phyloP scores from a whole-genome alignment of 2,797 vertebrate genomes.

The Sebastes steindachneri region DNA sequence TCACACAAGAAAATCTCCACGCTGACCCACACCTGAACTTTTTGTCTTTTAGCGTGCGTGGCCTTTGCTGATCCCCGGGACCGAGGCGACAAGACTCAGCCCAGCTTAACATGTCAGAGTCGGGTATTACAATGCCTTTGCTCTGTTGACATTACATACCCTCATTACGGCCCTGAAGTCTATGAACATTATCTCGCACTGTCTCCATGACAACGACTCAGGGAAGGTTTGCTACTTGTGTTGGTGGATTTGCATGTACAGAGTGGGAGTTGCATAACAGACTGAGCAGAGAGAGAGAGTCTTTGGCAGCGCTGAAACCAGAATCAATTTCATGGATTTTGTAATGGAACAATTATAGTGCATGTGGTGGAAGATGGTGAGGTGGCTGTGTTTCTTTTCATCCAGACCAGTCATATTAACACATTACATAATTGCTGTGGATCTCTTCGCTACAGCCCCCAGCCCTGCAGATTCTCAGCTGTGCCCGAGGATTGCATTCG shows the following conservation, averaged over 20 bases:
- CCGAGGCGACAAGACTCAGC: slow-evolving; percentile 28
- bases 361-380: slow-evolving; percentile 39
- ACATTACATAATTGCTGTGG: slow-evolving; percentile 58
- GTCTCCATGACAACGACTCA: slow-evolving; percentile 72
- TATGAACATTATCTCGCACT: slow-evolving; percentile 68
- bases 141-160: slow-evolving; percentile 70
- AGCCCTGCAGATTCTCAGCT: slow-evolving; percentile 51
- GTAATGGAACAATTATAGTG: slow-evolving; percentile 57
- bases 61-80: slow-evolving; percentile 18
- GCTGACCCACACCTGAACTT: slow-evolving; percentile 70
- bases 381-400: slow-evolving; percentile 40
- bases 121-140: slow-evolving; percentile 47
- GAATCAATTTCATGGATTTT: slow-evolving; percentile 53
- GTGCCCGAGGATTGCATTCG: slow-evolving; percentile 33
- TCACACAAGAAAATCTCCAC: slow-evolving; percentile 49
- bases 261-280: slow-evolving; percentile 79
- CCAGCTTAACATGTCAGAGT: slow-evolving; percentile 43
- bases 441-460: slow-evolving; percentile 18
- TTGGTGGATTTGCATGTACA: slow-evolving; percentile 79
- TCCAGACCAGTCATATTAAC: slow-evolving; percentile 53
- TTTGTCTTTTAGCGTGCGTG: background rate
- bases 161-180: slow-evolving; percentile 61
- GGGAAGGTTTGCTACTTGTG: slow-evolving; percentile 68
- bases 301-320: slow-evolving; percentile 49
- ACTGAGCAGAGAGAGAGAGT: slow-evolving; percentile 47